Percentiles rank a stretch among this genome's conserved stretches.
Evolutionary conservation across 2,797 vertebrate genomes (phyloP).

Genomic region (Argyrosomus regius): DNA sequence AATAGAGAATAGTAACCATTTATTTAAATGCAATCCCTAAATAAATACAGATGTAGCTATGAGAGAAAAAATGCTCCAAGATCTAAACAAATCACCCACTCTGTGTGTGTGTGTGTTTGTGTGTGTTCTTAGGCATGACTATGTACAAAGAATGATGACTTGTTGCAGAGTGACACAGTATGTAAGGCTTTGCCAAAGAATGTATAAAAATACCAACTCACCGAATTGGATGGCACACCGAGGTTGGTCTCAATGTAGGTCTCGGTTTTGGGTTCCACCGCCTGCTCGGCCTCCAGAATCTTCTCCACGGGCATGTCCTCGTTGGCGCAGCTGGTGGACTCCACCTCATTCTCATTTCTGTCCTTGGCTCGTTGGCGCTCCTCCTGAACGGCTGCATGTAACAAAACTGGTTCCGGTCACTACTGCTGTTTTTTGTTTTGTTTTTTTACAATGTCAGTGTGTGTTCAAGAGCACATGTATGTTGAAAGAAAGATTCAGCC

Average conservation of each 20-base stretch:
- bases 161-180: conserved; percentile 7
- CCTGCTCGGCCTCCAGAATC: conserved; percentile 97
- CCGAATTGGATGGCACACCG: conserved; percentile 93
- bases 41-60: background rate
- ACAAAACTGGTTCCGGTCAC: conserved; percentile 89
- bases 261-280: conserved; percentile 98
- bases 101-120: background rate
- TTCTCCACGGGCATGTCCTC: conserved; percentile 99
- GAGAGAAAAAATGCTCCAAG: background rate
- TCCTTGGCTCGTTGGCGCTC: conserved; percentile 98
- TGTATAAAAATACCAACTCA: conserved; percentile 79
- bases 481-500: conserved; percentile 2
- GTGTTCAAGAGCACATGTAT: conserved; percentile 9
- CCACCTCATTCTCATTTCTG: conserved; percentile 94
- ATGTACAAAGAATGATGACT: conserved; percentile 16
- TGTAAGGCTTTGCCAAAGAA: conserved; percentile 14
- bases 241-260: conserved; percentile 96
- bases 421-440: conserved; percentile 80
- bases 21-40: background rate
- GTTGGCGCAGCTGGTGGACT: conserved; percentile 93
- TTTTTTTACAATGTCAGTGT: conserved; percentile 38
- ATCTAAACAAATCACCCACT: conserved; percentile 4
- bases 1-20: conserved; percentile 7
- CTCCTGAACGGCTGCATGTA: conserved; percentile 96
- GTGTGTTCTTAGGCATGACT: background rate